Percentiles rank a stretch among this genome's conserved stretches.
phyloP scores from a whole-genome alignment of 2,797 vertebrate genomes.

The Periparus ater region DNA sequence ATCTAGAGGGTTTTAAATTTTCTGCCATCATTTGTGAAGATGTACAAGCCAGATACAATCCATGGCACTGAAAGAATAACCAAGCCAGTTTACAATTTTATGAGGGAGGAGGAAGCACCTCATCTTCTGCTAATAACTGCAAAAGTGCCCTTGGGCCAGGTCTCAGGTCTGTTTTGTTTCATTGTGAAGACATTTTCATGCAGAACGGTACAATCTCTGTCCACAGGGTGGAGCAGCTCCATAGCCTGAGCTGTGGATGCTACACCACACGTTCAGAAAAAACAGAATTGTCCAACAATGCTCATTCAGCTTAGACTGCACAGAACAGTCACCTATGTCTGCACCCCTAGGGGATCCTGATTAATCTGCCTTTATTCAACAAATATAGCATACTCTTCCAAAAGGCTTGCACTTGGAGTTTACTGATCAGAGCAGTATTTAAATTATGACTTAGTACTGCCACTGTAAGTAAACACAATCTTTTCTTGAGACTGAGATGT shows the following conservation, averaged over 20 bases:
- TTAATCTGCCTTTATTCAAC: not conserved
- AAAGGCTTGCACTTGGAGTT: not conserved
- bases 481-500: not conserved
- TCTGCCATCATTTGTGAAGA: not conserved
- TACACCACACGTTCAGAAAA: not conserved
- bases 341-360: not conserved
- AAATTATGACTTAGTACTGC: not conserved
- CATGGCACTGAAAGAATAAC: not conserved
- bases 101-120: not conserved
- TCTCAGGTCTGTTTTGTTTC: not conserved
- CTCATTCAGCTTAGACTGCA: not conserved
- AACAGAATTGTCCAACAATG: not conserved
- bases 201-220: not conserved
- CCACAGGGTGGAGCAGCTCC: slow-evolving; percentile 64
- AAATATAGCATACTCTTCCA: not conserved
- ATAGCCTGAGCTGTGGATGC: not conserved
- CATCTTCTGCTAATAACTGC: not conserved
- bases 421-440: not conserved
- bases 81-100: not conserved
- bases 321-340: not conserved
- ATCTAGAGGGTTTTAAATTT: not conserved
- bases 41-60: not conserved
- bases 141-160: not conserved
- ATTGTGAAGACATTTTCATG: not conserved
- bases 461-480: not conserved